Conservation (phyloP, 2,797 vertebrate genomes). For the Enteromius argenteus region DNA sequence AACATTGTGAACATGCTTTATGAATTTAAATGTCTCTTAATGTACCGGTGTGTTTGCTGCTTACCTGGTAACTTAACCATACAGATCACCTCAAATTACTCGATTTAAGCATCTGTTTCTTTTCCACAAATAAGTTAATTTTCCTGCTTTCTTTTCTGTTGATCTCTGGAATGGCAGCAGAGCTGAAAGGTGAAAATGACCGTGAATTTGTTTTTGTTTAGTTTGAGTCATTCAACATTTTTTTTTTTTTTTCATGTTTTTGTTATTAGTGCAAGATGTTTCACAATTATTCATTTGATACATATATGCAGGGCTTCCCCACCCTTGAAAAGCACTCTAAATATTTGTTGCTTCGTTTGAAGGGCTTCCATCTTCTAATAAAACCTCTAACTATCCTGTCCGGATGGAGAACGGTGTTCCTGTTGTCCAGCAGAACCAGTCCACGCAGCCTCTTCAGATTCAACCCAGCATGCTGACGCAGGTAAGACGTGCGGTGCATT, state of each 20-base stretch:
- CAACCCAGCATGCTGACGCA: slow-evolving; percentile 96
- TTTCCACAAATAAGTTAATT: not conserved
- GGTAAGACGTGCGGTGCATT: slow-evolving; percentile 74
- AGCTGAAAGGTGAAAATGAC: too few relatives aligned
- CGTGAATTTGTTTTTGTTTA: too few relatives aligned
- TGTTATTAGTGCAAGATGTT: not conserved
- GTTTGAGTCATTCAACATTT: too few relatives aligned
- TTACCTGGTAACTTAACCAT: too few relatives aligned
- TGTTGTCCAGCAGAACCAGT: slow-evolving; percentile 92
- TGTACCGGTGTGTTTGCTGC: too few relatives aligned
- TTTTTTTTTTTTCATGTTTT: not conserved
- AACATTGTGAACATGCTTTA: too few relatives aligned
- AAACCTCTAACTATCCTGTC: slow-evolving; percentile 93
- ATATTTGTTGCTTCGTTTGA: slow-evolving; percentile 35
- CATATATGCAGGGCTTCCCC: not conserved
- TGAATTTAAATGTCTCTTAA: too few relatives aligned
- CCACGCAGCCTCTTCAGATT: slow-evolving; percentile 93
- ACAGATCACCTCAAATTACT: too few relatives aligned
- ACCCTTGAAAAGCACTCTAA: not conserved
- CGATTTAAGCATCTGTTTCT: not conserved
- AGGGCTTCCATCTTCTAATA: slow-evolving; percentile 92
- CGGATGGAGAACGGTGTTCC: slow-evolving; percentile 95
- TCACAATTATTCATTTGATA: not conserved
- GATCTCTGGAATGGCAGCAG: not conserved
- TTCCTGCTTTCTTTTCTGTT: not conserved